Evolutionary conservation across 2,888 invertebrate species (phyloP), one percentile per base, ranked within the genome.

Genomic region (Acronicta alni): DNA sequence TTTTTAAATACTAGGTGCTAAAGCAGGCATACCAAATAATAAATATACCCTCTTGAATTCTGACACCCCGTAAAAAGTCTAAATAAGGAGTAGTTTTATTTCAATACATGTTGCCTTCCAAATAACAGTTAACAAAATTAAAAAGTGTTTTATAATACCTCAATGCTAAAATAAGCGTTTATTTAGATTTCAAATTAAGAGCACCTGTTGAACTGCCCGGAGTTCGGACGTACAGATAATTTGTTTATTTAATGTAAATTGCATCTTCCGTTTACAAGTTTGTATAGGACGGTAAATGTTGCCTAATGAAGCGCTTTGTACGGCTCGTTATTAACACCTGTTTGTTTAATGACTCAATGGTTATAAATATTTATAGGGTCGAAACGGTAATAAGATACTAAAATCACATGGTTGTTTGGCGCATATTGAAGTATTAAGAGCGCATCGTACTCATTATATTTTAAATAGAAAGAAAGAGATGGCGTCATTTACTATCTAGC

Each of bases 121-220:
- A 26, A 26, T n/a, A n/a, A n/a, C n/a, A n/a, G 9, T 26, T 23
- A 7, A 23, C 23, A 8, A 2, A 9, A 1, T 26, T 26, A 9
- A 14, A 14, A 32, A 32, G 12, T 35, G n/a, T 35, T 32, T 12
- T 14, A 35, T 35, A 35, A 35, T 35, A 35, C 6, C 35, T 35
- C 35, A 35, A 35, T 35, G 35, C 71, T 70, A 67, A 68, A 77
- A 79, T 85, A 83, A 86, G 75, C 83, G 81, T 86, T 87, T 89
- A 88, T 91, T 91, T 89, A 86, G 86, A 87, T 87, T 87, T 80
- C 83, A 87, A 91, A 91, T 91, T 88, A 89, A 84, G 81, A 82
- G 83, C 92, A 91, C 92, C 92, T 92, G 92, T 92, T 92, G 90
- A 81, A 67, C 75, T 55, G 48, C 35, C 39, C 64, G 49, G 77